phyloP scores from a whole-genome alignment of 1,140 invertebrate genomes.

The Leptoteleia sp. region DNA sequence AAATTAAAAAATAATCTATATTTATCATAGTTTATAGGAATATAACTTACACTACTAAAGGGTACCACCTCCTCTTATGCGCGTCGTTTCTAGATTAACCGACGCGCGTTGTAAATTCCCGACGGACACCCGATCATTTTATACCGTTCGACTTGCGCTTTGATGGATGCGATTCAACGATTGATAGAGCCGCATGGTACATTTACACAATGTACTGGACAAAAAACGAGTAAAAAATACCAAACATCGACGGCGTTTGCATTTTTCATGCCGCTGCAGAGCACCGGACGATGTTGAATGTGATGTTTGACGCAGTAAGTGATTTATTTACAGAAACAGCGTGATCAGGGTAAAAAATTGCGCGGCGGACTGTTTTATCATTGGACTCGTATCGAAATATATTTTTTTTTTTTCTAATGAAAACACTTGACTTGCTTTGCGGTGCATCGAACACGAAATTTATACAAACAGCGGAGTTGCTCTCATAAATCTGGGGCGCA shows the following conservation, averaged over 20 bases:
- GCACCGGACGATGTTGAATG: slow-evolving; percentile 35
- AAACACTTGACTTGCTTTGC: slow-evolving; percentile 6
- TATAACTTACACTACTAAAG: no score
- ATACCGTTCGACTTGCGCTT: slow-evolving; percentile 46
- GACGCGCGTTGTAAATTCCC: no score
- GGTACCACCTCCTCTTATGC: no score
- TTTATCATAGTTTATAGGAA: no score
- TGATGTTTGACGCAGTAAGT: slow-evolving; percentile 53
- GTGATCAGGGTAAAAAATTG: slow-evolving; percentile 30
- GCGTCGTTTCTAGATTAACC: no score
- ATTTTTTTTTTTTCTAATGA: slow-evolving; percentile 12
- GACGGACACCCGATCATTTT: no score
- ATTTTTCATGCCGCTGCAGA: slow-evolving; percentile 40
- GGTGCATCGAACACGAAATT: no score
- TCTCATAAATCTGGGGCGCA: no score
- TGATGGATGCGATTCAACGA: slow-evolving; percentile 60
- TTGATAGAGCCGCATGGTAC: slow-evolving; percentile 53
- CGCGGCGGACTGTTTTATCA: slow-evolving; percentile 8
- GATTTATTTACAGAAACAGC: slow-evolving; percentile 50
- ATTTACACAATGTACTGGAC: slow-evolving; percentile 57
- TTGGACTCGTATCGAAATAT: slow-evolving; percentile 1
- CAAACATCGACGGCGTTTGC: slow-evolving; percentile 47
- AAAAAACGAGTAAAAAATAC: slow-evolving; percentile 39
- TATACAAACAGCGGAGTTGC: no score
- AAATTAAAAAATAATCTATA: no score